Conservation (phyloP, 1,140 invertebrate genomes). For the Ptiloglossa arizonensis region DNA sequence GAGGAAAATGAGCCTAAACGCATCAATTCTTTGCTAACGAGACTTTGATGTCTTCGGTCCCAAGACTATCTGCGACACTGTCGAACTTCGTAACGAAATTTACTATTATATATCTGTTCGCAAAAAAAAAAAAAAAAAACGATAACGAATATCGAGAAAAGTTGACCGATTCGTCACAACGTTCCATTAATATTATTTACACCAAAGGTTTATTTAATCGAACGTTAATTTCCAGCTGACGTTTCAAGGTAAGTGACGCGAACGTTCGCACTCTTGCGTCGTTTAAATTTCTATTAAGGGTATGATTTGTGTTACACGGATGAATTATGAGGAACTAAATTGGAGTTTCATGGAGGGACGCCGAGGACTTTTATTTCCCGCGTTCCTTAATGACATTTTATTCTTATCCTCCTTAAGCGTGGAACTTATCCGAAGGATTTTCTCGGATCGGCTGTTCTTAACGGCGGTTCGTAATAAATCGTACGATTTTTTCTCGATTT, state of each 20-base stretch:
- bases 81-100: too few species aligned
- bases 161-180: background rate
- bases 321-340: conserved; percentile 20
- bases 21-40: too few species aligned
- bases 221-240: background rate
- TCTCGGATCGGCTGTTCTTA: background rate
- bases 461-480: conserved; percentile 6
- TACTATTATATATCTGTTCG: too few species aligned
- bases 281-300: conserved; percentile 41
- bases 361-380: conserved; percentile 18
- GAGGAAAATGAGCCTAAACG: too few species aligned
- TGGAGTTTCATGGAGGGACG: conserved; percentile 12
- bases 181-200: conserved; percentile 8
- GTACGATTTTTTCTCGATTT: conserved; percentile 1
- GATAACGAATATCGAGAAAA: too few species aligned
- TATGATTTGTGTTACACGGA: conserved; percentile 26
- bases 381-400: conserved; percentile 28
- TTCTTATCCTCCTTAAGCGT: conserved; percentile 8
- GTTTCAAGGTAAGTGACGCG: background rate
- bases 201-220: background rate
- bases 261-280: background rate
- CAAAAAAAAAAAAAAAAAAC: too few species aligned
- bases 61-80: too few species aligned
- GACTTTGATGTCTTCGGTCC: too few species aligned
- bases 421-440: conserved; percentile 26